Percentiles rank a stretch among this genome's conserved stretches.
Evolutionary conservation across 2,113 vertebrate genomes (phyloP).

Genomic region (Phalacrocorax pelagicus): DNA sequence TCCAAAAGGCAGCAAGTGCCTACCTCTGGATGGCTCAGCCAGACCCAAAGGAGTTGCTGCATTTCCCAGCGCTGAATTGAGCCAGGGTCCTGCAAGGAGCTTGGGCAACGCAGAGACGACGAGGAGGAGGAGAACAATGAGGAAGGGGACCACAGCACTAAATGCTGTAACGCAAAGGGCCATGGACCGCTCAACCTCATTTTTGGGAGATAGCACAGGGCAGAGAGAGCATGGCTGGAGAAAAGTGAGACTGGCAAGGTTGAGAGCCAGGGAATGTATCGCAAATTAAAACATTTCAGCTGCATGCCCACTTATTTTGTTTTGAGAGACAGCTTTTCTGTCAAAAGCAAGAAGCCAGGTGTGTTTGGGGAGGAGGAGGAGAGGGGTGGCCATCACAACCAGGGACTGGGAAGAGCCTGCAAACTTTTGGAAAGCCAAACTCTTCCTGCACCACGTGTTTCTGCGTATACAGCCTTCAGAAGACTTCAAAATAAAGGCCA

Average conservation of each 20-base stretch:
- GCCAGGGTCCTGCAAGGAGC: background rate
- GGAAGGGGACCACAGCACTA: background rate
- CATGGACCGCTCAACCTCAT: background rate
- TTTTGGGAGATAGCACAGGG: accelerated
- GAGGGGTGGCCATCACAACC: background rate
- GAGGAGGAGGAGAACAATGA: accelerated
- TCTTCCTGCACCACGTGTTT: background rate
- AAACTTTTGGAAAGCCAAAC: background rate
- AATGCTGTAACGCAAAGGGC: background rate
- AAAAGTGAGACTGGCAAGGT: background rate
- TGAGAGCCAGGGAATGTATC: accelerated
- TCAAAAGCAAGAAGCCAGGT: background rate
- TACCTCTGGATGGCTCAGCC: background rate
- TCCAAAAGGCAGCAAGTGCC: background rate
- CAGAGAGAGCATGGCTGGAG: background rate
- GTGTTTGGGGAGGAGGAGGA: background rate
- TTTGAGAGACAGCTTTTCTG: background rate
- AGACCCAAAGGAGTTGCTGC: background rate
- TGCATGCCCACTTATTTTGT: background rate
- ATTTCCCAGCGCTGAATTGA: accelerated
- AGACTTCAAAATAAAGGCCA: background rate
- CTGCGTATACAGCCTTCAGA: background rate
- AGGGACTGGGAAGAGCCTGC: background rate
- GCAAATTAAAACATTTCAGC: background rate
- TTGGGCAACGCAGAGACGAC: background rate